These are phyloP conservation scores for Dermatemys mawii DNA, from an alignment of 2,113 vertebrate genomes.

Conservation along the genomic window DNA sequence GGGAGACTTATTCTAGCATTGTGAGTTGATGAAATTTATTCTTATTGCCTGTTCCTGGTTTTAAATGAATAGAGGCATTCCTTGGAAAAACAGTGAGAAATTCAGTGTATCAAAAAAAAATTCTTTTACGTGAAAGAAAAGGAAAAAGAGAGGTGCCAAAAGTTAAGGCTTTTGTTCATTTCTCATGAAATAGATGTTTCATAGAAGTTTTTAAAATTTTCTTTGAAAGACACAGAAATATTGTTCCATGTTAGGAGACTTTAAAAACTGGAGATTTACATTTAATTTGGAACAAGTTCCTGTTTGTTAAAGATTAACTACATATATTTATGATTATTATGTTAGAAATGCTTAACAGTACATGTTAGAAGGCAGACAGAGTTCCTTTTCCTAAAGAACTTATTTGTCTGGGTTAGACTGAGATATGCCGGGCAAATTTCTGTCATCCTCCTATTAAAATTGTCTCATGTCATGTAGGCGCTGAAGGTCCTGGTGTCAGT, in stretches of 20 bases:
- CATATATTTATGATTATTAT: background rate
- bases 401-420: background rate
- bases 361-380: background rate
- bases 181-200: background rate
- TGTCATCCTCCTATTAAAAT: background rate
- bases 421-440: fast-evolving
- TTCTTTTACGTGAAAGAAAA: background rate
- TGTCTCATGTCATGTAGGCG: conserved; percentile 77
- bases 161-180: background rate
- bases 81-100: background rate
- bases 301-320: background rate
- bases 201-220: background rate
- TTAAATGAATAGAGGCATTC: background rate
- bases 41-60: background rate
- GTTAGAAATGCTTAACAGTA: background rate
- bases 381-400: fast-evolving
- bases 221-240: background rate
- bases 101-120: background rate
- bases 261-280: background rate
- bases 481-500: conserved; percentile 90
- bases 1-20: background rate
- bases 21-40: background rate
- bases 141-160: background rate
- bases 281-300: background rate
- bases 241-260: background rate